Evolutionary conservation across 2,888 invertebrate species (phyloP), one percentile per base, ranked within the genome.

Genomic region (Eupithecia insigniata): DNA sequence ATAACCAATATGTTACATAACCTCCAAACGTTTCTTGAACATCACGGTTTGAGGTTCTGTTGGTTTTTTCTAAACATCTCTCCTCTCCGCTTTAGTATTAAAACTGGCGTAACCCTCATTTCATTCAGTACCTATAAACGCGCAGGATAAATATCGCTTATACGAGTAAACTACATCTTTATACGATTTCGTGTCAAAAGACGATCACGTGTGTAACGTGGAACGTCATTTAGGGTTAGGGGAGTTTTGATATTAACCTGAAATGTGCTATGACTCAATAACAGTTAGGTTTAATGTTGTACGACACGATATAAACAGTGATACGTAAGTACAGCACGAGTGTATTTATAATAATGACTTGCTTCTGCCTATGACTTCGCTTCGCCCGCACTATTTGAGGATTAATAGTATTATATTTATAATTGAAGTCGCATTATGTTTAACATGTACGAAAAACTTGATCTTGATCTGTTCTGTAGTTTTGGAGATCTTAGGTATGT

Each of bases 111-210:
- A 68, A 32, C 58, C 46, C 36, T 64, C 32, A 66, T 66, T 66
- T 67, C 64, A 69, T 64, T 64, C 60, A 66, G 32, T 55, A 62
- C 34, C 61, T 34, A 34, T 64, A 64, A 34, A 60, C 30, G 60
- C 34, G 66, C n/a, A n/a, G 74, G 69, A 62, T 46, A 64, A 67
- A 69, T 66, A 74, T 74, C 66, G 64, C 46, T 69, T 66, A 71
- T 22, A 75, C 32, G 70, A 55, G 30, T 70, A 66, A 74, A 77
- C 72, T 74, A 72, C 76, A 72, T 73, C 67, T 76, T 76, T 72
- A 74, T 69, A 77, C 70, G 68, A 67, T 74, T 77, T 78, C 76
- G 69, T 72, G 77, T 77, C 66, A 71, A 74, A 76, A 72, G 72
- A 76, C 77, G 75, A 75, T 77, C 68, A 67, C 75, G 77, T 72